Base-by-base conservation (phyloP, 2,113 vertebrate genomes). In the Syrmaticus mikado region DNA sequence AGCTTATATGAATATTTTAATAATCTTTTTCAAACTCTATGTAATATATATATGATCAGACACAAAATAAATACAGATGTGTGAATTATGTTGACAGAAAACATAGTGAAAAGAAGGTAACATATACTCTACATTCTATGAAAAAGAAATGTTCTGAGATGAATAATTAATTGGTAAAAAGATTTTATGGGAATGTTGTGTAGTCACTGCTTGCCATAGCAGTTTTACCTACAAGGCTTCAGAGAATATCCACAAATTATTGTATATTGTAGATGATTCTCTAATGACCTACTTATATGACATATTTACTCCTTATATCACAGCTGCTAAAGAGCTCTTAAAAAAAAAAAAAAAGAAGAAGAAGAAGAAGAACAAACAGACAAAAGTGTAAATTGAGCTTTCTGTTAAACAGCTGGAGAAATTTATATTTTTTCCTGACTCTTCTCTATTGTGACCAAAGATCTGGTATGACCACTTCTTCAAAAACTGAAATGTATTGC, bases 1-100 rank as follows among this genome's bases (percentile, higher is more conserved):
- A 75, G 89, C 40, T 27, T 40, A 65, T 11, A 73, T 21, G 27
- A 89, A 45, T 38, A 52, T 71, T 94, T 94, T 85, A 95, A 91
- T 90, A 87, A 89, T 36, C 61, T 20, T 19, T 87, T 85, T 87
- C 60, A 90, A 85, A 78, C 9, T 80, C 13, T 20, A 64, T 86
- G 81, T 36, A 93, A 89, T 91, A 89, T 88, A 89, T 85, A 91
- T 57, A 77, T 83, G 65, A 91, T 68, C 64, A 83, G 57, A 48
- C 85, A 64, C 30, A 91, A 60, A 90, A 53, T 36, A 82, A 87
- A 85, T 55, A 72, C 5, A 64, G 22, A 40, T 67, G 18, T 43
- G 40, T 72, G 30, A 90, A 83, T 82, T 84, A 84, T 38, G 27
- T 64, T 83, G 79, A 38, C 62, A 93, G 57, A 89, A 94, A 85